Evolutionary conservation across 1,140 invertebrate genomes (phyloP).

Genomic region (Apis dorsata): DNA sequence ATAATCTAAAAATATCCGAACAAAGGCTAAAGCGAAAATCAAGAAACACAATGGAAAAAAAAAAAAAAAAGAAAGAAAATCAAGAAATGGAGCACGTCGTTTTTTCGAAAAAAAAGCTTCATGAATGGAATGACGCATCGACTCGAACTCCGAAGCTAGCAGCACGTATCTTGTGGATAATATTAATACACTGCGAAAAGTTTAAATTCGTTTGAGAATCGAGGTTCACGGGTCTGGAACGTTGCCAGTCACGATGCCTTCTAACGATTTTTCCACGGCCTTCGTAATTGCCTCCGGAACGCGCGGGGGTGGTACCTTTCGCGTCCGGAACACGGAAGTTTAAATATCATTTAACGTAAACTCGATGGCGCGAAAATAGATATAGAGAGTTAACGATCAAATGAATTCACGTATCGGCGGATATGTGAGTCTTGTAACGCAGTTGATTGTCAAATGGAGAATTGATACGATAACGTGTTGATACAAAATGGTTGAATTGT

Average conservation of each 20-base stretch:
- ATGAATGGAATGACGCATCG: conserved; percentile 5
- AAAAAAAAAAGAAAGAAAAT: background rate
- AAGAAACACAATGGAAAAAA: too few relatives aligned
- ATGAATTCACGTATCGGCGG: background rate
- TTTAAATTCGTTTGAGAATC: conserved; percentile 6
- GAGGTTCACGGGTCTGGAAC: conserved; percentile 9
- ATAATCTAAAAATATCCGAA: too few relatives aligned
- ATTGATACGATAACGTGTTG: too few relatives aligned
- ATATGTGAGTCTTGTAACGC: too few relatives aligned
- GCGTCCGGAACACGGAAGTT: background rate
- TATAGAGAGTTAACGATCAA: background rate
- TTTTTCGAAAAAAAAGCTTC: background rate
- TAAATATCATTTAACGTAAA: conserved; percentile 27
- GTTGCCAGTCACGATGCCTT: conserved; percentile 3
- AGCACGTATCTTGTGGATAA: conserved; percentile 19
- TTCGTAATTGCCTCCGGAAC: background rate
- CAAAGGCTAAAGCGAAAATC: too few relatives aligned
- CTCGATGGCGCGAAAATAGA: background rate
- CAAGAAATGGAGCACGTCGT: background rate
- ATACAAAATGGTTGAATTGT: too few relatives aligned
- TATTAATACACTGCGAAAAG: conserved; percentile 6
- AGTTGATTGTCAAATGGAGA: too few relatives aligned
- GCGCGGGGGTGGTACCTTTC: background rate
- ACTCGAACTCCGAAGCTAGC: background rate
- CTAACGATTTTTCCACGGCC: conserved; percentile 14